Base-by-base conservation (phyloP, 2,113 vertebrate species). In the Astur gentilis region DNA sequence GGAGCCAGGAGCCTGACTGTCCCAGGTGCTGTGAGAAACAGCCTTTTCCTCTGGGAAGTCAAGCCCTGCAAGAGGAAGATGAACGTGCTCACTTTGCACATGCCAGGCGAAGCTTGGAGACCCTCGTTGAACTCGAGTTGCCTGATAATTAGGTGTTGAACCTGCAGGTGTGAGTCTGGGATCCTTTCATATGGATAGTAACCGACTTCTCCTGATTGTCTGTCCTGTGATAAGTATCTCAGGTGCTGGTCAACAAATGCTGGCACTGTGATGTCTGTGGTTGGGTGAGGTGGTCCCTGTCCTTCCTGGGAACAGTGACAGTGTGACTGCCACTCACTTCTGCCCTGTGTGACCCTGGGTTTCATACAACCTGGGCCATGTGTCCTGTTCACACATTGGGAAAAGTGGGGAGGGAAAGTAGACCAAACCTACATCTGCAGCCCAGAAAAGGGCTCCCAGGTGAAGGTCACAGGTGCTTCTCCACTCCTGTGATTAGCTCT, bases 1-100 rank as follows among this genome's bases (percentile, higher is more conserved):
- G 57, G 65, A 87, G 34, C 31, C 65, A 18, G 31, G 47, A 90
- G 31, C 34, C 45, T 0, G 0, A 5, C 9, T 58, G 42, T 57
- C 47, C 29, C 45, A 95, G 82, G 90, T 94, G 83, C 82, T 83
- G 54, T 67, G 79, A 49, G 82, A 92, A 95, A 71, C 40, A 70
- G 27, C 10, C 22, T 47, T 66, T 87, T 81, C 45, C 80, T 72
- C 60, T 70, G 65, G 22, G 72, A 75, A 61, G 22, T 14, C 38
- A 26, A 57, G 42, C 47, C 20, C 60, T 75, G 57, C 26, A 61
- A 22, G 38, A 40, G 14, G 15, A 78, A 22, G 7, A 40, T 22
- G 52, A 31, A 7, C 1, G 2, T 25, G 40, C 32, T 29, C 13
- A 4, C 26, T 58, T 60, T 62, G 45, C 11, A n/a, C 18, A 1